Evolutionary conservation across 1,140 invertebrate species (phyloP).

Genomic region (Campoletis sonorensis): DNA sequence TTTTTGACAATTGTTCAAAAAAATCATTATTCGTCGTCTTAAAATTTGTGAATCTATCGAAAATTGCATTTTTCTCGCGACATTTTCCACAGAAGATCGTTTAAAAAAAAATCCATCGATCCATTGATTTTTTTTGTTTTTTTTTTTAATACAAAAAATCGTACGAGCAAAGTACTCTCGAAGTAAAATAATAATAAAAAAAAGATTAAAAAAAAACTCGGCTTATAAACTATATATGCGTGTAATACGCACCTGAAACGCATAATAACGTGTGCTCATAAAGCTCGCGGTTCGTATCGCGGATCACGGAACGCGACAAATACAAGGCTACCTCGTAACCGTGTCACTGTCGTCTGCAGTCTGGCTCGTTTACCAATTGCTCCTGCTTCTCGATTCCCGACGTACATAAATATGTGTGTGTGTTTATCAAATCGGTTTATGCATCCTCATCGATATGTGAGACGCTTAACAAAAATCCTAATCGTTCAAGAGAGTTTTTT

Average conservation of each 20-base stretch:
- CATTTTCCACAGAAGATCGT: neutral
- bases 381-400: neutral
- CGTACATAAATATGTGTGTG: neutral
- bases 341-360: slow-evolving; percentile 69
- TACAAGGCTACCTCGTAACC: slow-evolving; percentile 68
- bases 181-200: neutral
- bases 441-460: slow-evolving; percentile 70
- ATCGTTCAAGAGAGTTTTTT: slow-evolving; percentile 55
- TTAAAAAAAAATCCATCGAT: neutral
- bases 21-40: too few species aligned
- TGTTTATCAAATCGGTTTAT: slow-evolving; percentile 46
- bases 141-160: neutral
- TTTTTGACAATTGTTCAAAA: too few species aligned
- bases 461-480: slow-evolving; percentile 66
- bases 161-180: neutral
- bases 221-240: neutral
- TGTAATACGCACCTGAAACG: slow-evolving; percentile 42
- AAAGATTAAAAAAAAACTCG: neutral
- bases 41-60: too few species aligned
- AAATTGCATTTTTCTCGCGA: neutral
- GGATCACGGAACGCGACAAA: slow-evolving; percentile 39
- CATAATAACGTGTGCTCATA: slow-evolving; percentile 40
- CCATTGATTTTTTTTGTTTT: neutral
- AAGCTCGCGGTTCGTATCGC: neutral
- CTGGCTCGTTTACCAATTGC: slow-evolving; percentile 28